A percentile compares a stretch with the other conserved stretches of the same genome.
Conservation (phyloP, 30 jellyfish, hydroid and myxozoan genomes). For the Hydra vulgaris region DNA sequence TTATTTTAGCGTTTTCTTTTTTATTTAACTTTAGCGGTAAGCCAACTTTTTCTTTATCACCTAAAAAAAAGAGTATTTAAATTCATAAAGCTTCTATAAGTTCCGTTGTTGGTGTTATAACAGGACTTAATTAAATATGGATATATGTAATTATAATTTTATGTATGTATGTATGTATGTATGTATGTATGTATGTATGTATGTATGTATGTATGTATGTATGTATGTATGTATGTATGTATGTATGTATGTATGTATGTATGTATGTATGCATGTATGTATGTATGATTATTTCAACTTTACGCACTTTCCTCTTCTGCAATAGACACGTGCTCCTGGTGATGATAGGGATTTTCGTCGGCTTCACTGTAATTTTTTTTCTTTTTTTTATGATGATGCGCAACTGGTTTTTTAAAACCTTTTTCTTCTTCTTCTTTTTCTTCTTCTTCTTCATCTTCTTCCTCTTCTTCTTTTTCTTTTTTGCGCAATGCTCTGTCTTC, state of each 20-base stretch:
- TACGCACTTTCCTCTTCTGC: conserved; percentile 18
- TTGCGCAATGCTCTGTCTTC: conserved; percentile 10
- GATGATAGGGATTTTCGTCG: conserved; percentile 37
- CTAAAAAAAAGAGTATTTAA: not conserved
- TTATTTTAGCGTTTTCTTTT: not conserved
- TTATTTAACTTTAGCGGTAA: not conserved
- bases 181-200: too few relatives aligned
- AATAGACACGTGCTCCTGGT: not conserved
- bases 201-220: too few relatives aligned
- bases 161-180: too few relatives aligned
- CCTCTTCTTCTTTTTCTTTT: conserved; percentile 5
- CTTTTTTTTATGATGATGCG: not conserved
- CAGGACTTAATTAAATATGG: too few relatives aligned
- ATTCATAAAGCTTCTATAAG: too few relatives aligned
- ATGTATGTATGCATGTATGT: too few relatives aligned
- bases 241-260: too few relatives aligned
- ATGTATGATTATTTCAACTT: too few relatives aligned
- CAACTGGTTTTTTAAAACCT: not conserved
- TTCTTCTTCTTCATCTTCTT: conserved; percentile 1
- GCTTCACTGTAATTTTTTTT: conserved; percentile 13
- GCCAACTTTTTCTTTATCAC: conserved; percentile 7
- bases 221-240: too few relatives aligned
- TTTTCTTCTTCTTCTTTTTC: conserved; percentile 13
- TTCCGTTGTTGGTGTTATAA: not conserved
- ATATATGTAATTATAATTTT: too few relatives aligned